Percentiles rank a stretch among this genome's conserved stretches.
Evolutionary conservation across 2,888 invertebrate species (phyloP).

Genomic region (Amaurobius ferox): DNA sequence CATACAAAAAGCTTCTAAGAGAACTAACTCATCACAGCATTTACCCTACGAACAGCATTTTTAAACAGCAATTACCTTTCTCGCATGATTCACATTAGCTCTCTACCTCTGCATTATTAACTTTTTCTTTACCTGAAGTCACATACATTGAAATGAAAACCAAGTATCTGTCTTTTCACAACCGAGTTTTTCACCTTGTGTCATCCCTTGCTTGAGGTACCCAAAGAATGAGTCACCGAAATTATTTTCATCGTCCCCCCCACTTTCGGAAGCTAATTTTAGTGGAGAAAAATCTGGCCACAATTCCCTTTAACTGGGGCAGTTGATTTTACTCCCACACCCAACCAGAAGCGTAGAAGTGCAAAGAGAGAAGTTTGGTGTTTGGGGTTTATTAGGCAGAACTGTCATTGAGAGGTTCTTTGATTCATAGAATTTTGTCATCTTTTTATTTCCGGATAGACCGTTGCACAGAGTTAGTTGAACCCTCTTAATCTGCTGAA

Average conservation of each 20-base stretch:
- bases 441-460: too few species aligned
- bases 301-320: neutral
- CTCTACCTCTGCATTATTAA: neutral
- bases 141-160: neutral
- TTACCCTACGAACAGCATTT: too few species aligned
- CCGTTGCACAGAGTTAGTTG: too few species aligned
- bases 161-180: neutral
- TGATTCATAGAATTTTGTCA: too few species aligned
- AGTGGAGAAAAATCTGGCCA: constrained; percentile 38
- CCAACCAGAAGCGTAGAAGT: neutral
- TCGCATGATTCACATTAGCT: neutral
- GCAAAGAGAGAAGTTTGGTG: neutral
- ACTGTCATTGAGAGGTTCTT: neutral
- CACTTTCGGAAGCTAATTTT: constrained; percentile 32
- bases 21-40: too few species aligned
- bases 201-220: constrained; percentile 8
- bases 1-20: too few species aligned
- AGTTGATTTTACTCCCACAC: constrained; percentile 25
- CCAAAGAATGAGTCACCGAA: constrained; percentile 37
- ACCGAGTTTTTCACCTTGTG: neutral
- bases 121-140: constrained; percentile 5
- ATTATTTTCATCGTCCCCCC: constrained; percentile 51
- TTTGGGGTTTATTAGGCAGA: constrained; percentile 26
- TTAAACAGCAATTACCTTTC: too few species aligned
- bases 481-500: too few species aligned